These are phyloP conservation scores for Cetonia aurata DNA, from an alignment of 2,888 invertebrate species.

Conservation along the genomic window DNA sequence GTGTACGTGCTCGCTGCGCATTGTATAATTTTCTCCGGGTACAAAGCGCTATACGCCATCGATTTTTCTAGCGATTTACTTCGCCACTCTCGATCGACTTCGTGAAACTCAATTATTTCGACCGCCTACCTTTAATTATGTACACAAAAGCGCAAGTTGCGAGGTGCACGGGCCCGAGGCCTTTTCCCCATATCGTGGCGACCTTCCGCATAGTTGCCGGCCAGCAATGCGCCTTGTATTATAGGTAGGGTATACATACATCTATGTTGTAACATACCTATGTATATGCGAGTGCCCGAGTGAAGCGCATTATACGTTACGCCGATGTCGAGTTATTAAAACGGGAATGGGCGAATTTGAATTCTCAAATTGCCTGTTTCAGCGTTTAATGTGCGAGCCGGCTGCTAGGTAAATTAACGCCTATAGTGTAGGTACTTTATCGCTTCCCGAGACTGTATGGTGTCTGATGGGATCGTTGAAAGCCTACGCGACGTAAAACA, in stretches of 20 bases:
- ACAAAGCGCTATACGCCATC: conserved; percentile 17
- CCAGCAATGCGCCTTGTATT: background rate
- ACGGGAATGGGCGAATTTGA: conserved; percentile 31
- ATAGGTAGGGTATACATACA: background rate
- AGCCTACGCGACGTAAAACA: background rate
- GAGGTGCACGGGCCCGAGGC: background rate
- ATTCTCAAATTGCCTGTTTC: conserved; percentile 19
- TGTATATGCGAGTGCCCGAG: no score
- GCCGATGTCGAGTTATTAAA: conserved; percentile 11
- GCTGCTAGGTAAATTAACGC: conserved; percentile 1
- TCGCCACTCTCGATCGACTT: conserved; percentile 37
- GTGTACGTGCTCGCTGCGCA: background rate
- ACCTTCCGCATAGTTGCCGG: conserved; percentile 36
- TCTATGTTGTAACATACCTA: background rate
- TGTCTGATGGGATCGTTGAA: background rate
- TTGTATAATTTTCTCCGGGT: conserved; percentile 33
- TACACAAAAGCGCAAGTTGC: conserved; percentile 38
- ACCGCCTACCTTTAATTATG: conserved; percentile 42
- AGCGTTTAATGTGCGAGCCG: conserved; percentile 11
- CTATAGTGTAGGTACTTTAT: background rate
- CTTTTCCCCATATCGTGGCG: conserved; percentile 9
- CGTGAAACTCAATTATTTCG: conserved; percentile 38
- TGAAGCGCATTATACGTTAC: no score
- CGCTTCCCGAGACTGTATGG: no score
- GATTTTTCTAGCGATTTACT: conserved; percentile 30